Percentiles rank a stretch among this genome's conserved stretches.
These are phyloP conservation scores for Brachionus rotundiformis DNA, from an alignment of 1,140 invertebrate genomes.

Conservation along the genomic window DNA sequence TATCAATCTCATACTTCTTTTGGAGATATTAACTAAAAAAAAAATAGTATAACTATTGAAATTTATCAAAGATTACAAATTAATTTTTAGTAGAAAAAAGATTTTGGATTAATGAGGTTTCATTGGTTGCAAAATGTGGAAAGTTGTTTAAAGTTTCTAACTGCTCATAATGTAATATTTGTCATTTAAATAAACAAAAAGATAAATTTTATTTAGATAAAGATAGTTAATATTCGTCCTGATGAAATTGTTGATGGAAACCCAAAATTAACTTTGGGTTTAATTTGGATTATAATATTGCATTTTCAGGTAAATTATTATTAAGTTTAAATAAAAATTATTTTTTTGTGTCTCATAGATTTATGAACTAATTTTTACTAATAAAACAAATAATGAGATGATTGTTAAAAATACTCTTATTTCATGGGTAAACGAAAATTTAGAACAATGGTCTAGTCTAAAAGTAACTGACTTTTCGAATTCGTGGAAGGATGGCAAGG, in stretches of 20 bases:
- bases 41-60: background rate
- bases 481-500: slow-evolving; percentile 95
- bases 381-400: background rate
- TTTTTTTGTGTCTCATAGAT: no score
- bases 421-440: slow-evolving; percentile 33
- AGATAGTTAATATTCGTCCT: slow-evolving; percentile 92
- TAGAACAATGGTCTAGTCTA: slow-evolving; percentile 88
- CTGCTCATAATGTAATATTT: slow-evolving; percentile 32
- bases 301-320: slow-evolving; percentile 53
- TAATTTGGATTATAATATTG: slow-evolving; percentile 98
- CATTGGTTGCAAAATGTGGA: slow-evolving; percentile 45
- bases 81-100: slow-evolving; percentile 9
- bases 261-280: slow-evolving; percentile 92
- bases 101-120: slow-evolving; percentile 67
- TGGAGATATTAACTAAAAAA: slow-evolving; percentile 40
- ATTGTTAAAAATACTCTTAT: slow-evolving; percentile 32
- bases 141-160: slow-evolving; percentile 40
- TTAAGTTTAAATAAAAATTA: no score
- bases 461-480: slow-evolving; percentile 90
- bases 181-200: background rate
- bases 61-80: background rate
- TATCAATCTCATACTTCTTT: slow-evolving; percentile 14
- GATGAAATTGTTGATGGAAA: slow-evolving; percentile 99
- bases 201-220: slow-evolving; percentile 71
- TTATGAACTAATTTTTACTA: slow-evolving; percentile 12